phyloP scores from a whole-genome alignment of 2,888 invertebrate genomes.

The Scelioninae gen. 1 region DNA sequence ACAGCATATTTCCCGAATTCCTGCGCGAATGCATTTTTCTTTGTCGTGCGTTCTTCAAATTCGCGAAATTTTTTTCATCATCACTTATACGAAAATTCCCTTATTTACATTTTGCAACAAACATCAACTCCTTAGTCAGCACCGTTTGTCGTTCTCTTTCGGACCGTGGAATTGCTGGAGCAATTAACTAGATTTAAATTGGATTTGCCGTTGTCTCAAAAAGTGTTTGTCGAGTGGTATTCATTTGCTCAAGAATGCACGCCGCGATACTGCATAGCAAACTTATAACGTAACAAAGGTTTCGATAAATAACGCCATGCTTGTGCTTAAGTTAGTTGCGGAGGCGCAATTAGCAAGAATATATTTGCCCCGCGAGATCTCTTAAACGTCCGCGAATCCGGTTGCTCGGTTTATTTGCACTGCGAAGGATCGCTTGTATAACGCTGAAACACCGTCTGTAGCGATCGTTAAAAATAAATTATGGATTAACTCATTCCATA shows the following conservation, averaged over 20 bases:
- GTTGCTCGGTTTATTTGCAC: constrained; percentile 47
- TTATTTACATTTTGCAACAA: constrained; percentile 38
- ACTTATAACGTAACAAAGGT: constrained; percentile 50
- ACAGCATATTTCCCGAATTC: constrained; percentile 12
- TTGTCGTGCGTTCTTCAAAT: constrained; percentile 24
- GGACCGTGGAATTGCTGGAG: constrained; percentile 25
- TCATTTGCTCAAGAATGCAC: constrained; percentile 35
- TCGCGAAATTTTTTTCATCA: constrained; percentile 26
- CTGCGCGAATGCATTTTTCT: constrained; percentile 13
- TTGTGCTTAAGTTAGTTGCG: constrained; percentile 52
- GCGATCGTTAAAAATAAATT: constrained; percentile 51
- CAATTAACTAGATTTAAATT: constrained; percentile 49
- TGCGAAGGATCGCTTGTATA: constrained; percentile 41
- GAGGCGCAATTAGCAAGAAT: constrained; percentile 56
- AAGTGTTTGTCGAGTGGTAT: constrained; percentile 29
- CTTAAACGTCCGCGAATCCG: constrained; percentile 59
- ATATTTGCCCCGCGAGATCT: constrained; percentile 61
- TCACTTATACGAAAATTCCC: constrained; percentile 21
- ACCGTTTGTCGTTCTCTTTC: neutral
- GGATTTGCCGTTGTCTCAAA: constrained; percentile 32
- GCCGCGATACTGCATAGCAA: constrained; percentile 10
- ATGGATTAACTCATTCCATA: constrained; percentile 21
- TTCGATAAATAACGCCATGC: constrained; percentile 52
- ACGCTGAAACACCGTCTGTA: constrained; percentile 33
- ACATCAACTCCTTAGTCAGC: constrained; percentile 15